A percentile compares a stretch with the other conserved stretches of the same genome.
These are phyloP conservation scores for Ectropis grisescens DNA, from an alignment of 1,140 invertebrate genomes.

Conservation along the genomic window DNA sequence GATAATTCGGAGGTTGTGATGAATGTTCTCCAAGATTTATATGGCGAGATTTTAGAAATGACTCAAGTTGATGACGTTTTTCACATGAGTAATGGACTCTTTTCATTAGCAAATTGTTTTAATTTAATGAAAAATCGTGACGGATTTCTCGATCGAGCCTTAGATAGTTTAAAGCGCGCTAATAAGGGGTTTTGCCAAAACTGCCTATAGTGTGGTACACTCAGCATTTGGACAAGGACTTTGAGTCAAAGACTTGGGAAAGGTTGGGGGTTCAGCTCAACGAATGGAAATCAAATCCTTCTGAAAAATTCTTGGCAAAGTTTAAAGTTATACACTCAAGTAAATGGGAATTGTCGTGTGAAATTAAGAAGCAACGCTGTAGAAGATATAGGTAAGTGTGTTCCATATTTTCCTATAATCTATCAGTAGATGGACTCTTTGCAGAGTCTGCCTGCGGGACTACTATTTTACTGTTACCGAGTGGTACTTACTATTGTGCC, in stretches of 20 bases:
- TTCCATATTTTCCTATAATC: too few species aligned
- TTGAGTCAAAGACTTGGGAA: constrained; percentile 42
- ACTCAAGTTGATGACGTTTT: constrained; percentile 73
- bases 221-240: constrained; percentile 18
- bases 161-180: constrained; percentile 67
- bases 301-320: constrained; percentile 49
- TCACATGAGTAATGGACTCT: constrained; percentile 81
- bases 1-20: constrained; percentile 75
- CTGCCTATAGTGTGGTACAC: constrained; percentile 43
- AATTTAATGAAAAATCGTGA: constrained; percentile 75
- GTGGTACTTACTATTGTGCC: too few species aligned
- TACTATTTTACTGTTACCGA: too few species aligned
- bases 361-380: constrained; percentile 74
- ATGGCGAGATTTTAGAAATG: constrained; percentile 70
- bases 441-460: too few species aligned
- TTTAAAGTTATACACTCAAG: constrained; percentile 80
- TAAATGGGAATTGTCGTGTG: constrained; percentile 82
- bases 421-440: too few species aligned
- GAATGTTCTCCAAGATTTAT: constrained; percentile 70
- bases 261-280: constrained; percentile 72
- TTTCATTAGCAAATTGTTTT: constrained; percentile 72
- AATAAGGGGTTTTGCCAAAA: constrained; percentile 69
- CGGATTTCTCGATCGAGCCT: constrained; percentile 73
- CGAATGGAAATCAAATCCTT: constrained; percentile 66
- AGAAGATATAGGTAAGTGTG: constrained; percentile 69